phyloP scores from a whole-genome alignment of 1,140 invertebrate species.

The Conus ventricosus region DNA sequence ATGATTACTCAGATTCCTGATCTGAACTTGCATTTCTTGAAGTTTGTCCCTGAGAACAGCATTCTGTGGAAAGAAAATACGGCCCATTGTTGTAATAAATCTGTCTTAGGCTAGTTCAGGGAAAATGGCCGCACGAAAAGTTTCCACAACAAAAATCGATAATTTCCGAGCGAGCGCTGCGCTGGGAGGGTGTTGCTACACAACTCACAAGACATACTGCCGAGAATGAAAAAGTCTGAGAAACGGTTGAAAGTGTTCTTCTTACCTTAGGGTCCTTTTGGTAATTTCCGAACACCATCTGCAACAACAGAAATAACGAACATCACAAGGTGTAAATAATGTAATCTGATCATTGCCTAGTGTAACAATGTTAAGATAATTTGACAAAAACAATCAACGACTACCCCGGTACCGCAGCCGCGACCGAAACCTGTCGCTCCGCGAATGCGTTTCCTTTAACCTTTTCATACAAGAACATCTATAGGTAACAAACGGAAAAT shows the following conservation, averaged over 20 bases:
- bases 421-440: constrained; percentile 28
- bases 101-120: constrained; percentile 38
- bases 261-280: constrained; percentile 67
- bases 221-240: constrained; percentile 37
- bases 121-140: constrained; percentile 52
- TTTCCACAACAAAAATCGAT: constrained; percentile 61
- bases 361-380: background rate
- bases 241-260: background rate
- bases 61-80: constrained; percentile 60
- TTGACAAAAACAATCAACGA: background rate
- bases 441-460: background rate
- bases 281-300: constrained; percentile 67
- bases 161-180: constrained; percentile 41
- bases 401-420: background rate
- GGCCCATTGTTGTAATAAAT: constrained; percentile 36
- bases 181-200: constrained; percentile 41
- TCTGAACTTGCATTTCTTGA: constrained; percentile 64
- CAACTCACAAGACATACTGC: constrained; percentile 8
- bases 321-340: background rate
- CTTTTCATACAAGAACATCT: background rate
- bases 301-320: constrained; percentile 43
- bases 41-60: constrained; percentile 60
- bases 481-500: background rate
- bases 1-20: constrained; percentile 65
- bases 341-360: background rate